Percentiles rank a stretch among this genome's conserved stretches.
Evolutionary conservation across 1,140 invertebrate genomes (phyloP).

Genomic region (Brachionus asplanchnoidis): DNA sequence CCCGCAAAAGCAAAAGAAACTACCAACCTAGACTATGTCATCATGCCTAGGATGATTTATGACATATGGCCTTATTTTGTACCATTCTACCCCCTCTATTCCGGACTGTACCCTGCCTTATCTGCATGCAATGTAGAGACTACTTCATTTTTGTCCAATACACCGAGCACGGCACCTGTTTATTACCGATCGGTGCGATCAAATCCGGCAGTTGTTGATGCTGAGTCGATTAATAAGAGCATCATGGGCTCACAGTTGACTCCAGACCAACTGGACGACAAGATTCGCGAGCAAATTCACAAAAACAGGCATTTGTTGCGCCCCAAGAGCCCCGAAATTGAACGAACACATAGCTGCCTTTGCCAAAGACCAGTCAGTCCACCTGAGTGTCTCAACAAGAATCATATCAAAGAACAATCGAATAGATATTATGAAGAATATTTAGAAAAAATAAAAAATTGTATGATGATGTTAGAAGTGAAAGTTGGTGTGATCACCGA

Average conservation of each 20-base stretch:
- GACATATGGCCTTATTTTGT: conserved; percentile 39
- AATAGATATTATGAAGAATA: conserved; percentile 9
- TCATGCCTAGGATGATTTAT: conserved; percentile 36
- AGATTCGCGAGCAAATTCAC: not conserved
- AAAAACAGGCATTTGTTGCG: not conserved
- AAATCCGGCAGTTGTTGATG: not conserved
- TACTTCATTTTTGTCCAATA: not conserved
- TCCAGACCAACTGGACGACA: conserved; percentile 1
- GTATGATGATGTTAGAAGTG: not conserved
- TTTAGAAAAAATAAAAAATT: not conserved
- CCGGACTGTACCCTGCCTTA: not conserved
- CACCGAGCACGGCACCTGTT: not conserved
- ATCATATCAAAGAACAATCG: not conserved
- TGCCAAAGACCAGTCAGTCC: not conserved
- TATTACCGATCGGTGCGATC: not conserved
- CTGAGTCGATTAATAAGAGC: conserved; percentile 5
- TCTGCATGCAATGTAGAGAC: not conserved
- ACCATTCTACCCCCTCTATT: not conserved
- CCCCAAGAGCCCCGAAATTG: not conserved
- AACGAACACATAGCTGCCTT: not conserved
- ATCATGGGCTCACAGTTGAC: conserved; percentile 14
- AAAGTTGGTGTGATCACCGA: not conserved
- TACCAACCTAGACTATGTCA: not conserved
- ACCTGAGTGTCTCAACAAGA: not conserved
- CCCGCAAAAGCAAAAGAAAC: not conserved